phyloP scores from a whole-genome alignment of 2,113 vertebrate genomes.

The Prunella fulvescens region DNA sequence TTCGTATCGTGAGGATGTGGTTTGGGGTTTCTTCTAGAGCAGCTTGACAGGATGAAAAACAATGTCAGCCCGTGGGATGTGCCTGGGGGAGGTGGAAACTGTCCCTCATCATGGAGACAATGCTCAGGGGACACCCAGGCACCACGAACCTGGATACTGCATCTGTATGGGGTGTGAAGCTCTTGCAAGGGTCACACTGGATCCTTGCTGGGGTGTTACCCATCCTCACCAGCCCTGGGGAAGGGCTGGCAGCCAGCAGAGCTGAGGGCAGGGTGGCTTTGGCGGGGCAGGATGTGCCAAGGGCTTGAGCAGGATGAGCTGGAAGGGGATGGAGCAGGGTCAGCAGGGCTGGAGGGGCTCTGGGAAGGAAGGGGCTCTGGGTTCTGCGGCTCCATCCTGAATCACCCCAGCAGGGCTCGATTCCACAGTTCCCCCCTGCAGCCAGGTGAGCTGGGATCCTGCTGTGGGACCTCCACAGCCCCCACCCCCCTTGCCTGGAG shows the following conservation, averaged over 20 bases:
- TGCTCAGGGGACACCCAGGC: rapidly evolving
- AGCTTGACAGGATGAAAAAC: not conserved
- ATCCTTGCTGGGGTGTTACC: not conserved
- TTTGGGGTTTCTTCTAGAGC: not conserved
- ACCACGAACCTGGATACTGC: rapidly evolving
- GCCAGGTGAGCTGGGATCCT: not conserved
- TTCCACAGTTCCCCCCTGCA: not conserved
- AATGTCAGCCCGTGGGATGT: rapidly evolving
- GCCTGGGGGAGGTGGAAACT: not conserved
- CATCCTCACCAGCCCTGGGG: rapidly evolving
- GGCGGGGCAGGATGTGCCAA: not conserved
- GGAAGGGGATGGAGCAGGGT: rapidly evolving
- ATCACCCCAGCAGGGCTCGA: rapidly evolving
- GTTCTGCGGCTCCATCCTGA: rapidly evolving
- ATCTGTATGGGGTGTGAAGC: rapidly evolving
- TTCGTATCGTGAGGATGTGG: not conserved
- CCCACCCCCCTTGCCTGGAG: not conserved
- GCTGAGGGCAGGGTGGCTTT: not conserved
- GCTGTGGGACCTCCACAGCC: not conserved
- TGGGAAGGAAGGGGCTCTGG: not conserved
- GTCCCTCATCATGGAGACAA: not conserved
- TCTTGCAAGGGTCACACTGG: not conserved
- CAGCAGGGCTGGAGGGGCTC: not conserved
- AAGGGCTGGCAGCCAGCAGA: not conserved
- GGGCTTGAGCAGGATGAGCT: not conserved